Percentiles rank a stretch among this genome's conserved stretches.
Conservation (phyloP, 1,140 invertebrate genomes). For the Arion vulgaris region DNA sequence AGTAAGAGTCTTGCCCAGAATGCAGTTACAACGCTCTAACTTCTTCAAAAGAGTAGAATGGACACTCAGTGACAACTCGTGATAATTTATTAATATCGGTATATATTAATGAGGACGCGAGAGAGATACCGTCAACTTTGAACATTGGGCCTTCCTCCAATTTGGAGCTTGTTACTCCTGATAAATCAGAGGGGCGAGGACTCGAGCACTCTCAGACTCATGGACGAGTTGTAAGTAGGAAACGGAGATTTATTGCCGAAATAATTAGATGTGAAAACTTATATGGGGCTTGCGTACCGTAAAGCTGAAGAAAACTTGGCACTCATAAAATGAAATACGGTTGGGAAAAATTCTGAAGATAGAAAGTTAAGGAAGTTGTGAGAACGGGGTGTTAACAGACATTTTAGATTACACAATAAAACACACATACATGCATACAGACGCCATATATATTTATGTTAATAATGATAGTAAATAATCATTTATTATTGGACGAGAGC, state of each 20-base stretch:
- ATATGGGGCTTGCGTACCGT: neutral
- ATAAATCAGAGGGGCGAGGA: conserved; percentile 26
- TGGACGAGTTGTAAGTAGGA: conserved; percentile 5
- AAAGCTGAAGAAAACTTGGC: neutral
- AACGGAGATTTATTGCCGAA: conserved; percentile 37
- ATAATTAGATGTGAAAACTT: conserved; percentile 34
- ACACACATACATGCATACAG: neutral
- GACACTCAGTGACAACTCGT: neutral
- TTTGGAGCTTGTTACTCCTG: conserved; percentile 38
- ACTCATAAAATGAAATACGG: neutral
- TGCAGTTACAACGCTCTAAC: neutral
- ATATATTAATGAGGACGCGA: conserved; percentile 16
- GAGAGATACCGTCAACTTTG: conserved; percentile 36
- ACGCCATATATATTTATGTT: too few relatives aligned
- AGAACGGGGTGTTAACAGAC: neutral
- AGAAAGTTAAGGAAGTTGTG: neutral
- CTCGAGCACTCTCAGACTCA: neutral
- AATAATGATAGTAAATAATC: too few relatives aligned
- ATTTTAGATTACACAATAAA: too few relatives aligned
- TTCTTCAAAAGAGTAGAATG: neutral
- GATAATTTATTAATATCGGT: conserved; percentile 40
- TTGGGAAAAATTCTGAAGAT: neutral
- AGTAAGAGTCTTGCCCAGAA: neutral
- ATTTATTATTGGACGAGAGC: too few relatives aligned
- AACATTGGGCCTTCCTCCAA: conserved; percentile 20